These are phyloP conservation scores for Nasonia giraulti DNA, from an alignment of 1,140 invertebrate genomes.

Conservation along the genomic window DNA sequence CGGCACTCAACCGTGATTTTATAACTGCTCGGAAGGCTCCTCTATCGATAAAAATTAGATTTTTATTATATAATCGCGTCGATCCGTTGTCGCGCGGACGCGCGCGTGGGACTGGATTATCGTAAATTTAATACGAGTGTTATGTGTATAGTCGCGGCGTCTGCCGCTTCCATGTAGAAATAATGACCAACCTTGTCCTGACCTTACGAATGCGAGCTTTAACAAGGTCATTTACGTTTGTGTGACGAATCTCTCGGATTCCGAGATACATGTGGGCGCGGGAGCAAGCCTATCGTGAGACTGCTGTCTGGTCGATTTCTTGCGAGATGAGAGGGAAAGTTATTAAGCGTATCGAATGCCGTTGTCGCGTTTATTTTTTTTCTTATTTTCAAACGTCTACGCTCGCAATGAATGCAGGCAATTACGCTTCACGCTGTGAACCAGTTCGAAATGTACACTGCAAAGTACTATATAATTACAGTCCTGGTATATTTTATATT, in stretches of 20 bases:
- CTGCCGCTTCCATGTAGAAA: slow-evolving; percentile 3
- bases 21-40: slow-evolving; percentile 40
- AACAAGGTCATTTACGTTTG: slow-evolving; percentile 45
- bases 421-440: too few relatives aligned
- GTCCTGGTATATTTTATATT: too few relatives aligned
- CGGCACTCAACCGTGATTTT: slow-evolving; percentile 52
- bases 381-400: too few relatives aligned
- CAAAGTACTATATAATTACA: too few relatives aligned
- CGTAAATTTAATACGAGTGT: slow-evolving; percentile 22
- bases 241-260: slow-evolving; percentile 40
- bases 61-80: slow-evolving; percentile 32
- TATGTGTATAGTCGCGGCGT: not conserved
- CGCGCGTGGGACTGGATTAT: slow-evolving; percentile 29
- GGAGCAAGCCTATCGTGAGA: slow-evolving; percentile 18
- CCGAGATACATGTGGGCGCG: slow-evolving; percentile 22
- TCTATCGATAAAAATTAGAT: slow-evolving; percentile 43
- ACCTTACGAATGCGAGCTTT: slow-evolving; percentile 40
- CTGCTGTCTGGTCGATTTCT: not conserved
- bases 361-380: not conserved
- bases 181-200: slow-evolving; percentile 35
- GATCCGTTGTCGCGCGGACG: not conserved
- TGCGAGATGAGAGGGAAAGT: not conserved
- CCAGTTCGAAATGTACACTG: too few relatives aligned
- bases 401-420: too few relatives aligned
- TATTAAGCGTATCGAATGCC: not conserved